Evolutionary conservation across 2,797 vertebrate genomes (phyloP), one percentile per base, ranked within the genome.

Genomic region (Diceros bicornis): DNA sequence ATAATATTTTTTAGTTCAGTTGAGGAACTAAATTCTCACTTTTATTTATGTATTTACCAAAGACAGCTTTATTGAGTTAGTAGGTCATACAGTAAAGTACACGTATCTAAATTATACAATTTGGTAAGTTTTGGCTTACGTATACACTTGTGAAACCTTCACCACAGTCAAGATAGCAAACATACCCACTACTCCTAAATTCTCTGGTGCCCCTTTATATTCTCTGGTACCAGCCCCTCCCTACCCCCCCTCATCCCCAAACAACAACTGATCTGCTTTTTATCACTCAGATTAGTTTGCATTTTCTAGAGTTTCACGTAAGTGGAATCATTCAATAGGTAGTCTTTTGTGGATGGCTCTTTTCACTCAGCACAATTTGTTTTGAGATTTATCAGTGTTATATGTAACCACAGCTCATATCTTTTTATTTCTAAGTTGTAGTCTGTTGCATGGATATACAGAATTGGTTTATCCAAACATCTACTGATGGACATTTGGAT

Each of bases 251-350:
- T 59, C 20, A 66, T 61, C 16, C 50, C 16, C 25, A 82, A 75
- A 25, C 59, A 88, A 82, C 32, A 92, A 12, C 10, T 27, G 11
- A 75, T 50, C 32, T 77, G 13, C 55, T 64, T 74, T 50, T 50
- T 83, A 29, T 92, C 71, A 41, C 47, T 83, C 4, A 92, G 71
- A 50, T 41, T 78, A 50, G 16, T 88, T 95, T 92, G 83, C 69
- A 57, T 92, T 94, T 94, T 82, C 75, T 84, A 50, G 44, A 88
- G 57, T 89, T 94, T 57, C 7, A 88, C 77, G 21, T 27, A 88
- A 77, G 62, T 91, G 77, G 18, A 77, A 57, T 78, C 55, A 47
- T 57, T 77, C 34, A 77, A 32, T 62, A 62, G 41, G 4, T 34
- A 20, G 64, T 79, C 25, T 81, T 96, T 59, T 87, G 23, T 83